Evolutionary conservation across 2,113 vertebrate species (phyloP).

Genomic region (Sakesphorus luctuosus): DNA sequence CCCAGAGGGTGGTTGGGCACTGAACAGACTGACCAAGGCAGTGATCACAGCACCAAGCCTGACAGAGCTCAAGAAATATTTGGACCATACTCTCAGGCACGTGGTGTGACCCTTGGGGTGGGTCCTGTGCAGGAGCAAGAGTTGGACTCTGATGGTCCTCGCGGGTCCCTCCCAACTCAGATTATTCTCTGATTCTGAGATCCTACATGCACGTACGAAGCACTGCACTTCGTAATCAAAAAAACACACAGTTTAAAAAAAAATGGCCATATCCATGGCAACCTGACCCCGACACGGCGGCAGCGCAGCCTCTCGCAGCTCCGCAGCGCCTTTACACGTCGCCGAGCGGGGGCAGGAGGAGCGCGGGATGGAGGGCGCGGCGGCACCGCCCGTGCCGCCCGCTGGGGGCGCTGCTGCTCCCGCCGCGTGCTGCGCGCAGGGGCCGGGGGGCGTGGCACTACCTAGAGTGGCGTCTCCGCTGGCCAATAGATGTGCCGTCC

Average conservation of each 20-base stretch:
- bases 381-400: not conserved
- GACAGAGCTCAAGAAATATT: not conserved
- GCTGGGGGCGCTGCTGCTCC: not conserved
- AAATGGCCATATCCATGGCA: not conserved
- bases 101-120: not conserved
- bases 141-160: not conserved
- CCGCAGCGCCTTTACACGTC: not conserved
- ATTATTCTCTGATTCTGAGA: not conserved
- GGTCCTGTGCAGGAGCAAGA: not conserved
- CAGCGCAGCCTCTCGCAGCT: not conserved
- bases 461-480: accelerated
- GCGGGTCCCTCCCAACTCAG: not conserved
- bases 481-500: not conserved
- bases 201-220: not conserved
- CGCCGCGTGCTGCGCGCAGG: not conserved
- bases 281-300: not conserved
- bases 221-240: not conserved
- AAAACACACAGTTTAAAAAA: not conserved
- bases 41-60: not conserved
- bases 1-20: not conserved
- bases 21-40: not conserved
- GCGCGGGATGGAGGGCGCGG: not conserved
- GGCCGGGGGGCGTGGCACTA: not conserved
- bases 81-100: not conserved
- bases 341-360: not conserved